phyloP scores from a whole-genome alignment of 2,113 vertebrate species.

The Damaliscus lunatus region DNA sequence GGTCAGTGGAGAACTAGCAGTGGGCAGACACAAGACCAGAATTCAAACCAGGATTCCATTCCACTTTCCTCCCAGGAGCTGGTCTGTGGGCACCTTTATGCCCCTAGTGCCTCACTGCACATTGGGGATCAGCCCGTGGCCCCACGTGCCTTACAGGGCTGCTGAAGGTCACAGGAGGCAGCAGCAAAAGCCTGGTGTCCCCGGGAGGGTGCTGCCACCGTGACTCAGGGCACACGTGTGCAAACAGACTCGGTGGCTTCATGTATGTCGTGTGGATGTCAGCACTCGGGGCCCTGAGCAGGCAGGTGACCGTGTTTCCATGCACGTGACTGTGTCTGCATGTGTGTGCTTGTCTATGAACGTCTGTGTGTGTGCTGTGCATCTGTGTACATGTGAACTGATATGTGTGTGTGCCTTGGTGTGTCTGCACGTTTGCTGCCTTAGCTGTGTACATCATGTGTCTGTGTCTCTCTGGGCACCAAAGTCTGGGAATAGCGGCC shows the following conservation, averaged over 20 bases:
- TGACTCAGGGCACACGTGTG: rapidly evolving
- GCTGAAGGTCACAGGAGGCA: not conserved
- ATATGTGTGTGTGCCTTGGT: not conserved
- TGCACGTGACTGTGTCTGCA: not conserved
- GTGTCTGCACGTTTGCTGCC: not conserved
- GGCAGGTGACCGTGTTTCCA: not conserved
- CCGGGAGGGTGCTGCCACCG: rapidly evolving
- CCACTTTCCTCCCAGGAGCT: not conserved
- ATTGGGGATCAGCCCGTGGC: not conserved
- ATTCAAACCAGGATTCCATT: not conserved
- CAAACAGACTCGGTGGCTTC: not conserved
- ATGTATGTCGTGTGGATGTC: rapidly evolving
- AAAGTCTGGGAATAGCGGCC: not conserved
- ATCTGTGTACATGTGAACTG: not conserved
- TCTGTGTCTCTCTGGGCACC: not conserved
- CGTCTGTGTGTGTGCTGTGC: not conserved
- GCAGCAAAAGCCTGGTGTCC: not conserved
- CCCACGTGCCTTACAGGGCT: rapidly evolving
- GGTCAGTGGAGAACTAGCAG: not conserved
- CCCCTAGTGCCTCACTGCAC: not conserved
- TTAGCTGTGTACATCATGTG: not conserved
- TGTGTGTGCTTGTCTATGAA: not conserved
- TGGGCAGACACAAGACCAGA: not conserved
- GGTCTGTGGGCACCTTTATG: too few species aligned
- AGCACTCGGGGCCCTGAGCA: not conserved